Percentiles rank a stretch among this genome's conserved stretches.
These are phyloP conservation scores for Oxystoma pomonae DNA, from an alignment of 2,888 invertebrate genomes.

Conservation along the genomic window DNA sequence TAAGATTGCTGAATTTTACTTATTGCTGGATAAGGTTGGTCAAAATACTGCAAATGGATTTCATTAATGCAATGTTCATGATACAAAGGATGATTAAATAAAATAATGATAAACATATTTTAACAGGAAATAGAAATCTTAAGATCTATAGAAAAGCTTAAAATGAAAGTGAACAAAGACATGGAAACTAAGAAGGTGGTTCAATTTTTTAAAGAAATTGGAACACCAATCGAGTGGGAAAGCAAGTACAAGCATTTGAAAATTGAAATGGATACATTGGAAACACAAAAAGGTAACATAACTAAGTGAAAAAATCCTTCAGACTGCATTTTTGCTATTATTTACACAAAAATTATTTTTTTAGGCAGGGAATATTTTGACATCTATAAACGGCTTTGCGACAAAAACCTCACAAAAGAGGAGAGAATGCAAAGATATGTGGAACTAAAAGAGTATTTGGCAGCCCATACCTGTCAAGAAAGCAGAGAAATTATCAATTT, in stretches of 20 bases:
- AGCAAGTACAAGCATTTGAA: slow-evolving; percentile 54
- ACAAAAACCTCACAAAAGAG: slow-evolving; percentile 55
- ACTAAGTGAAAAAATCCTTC: slow-evolving; percentile 47
- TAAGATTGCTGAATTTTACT: slow-evolving; percentile 65
- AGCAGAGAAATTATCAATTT: slow-evolving; percentile 59
- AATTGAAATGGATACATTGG: slow-evolving; percentile 76
- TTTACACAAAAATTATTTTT: too few species aligned
- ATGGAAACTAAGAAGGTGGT: slow-evolving; percentile 57
- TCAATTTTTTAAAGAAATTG: slow-evolving; percentile 61
- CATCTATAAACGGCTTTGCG: slow-evolving; percentile 66
- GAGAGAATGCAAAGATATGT: slow-evolving; percentile 67
- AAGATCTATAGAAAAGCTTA: slow-evolving; percentile 64
- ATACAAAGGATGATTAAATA: not conserved
- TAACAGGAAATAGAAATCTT: slow-evolving; percentile 66
- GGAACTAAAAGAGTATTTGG: slow-evolving; percentile 65
- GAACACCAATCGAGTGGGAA: slow-evolving; percentile 55
- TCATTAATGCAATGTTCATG: too few species aligned
- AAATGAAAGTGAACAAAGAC: slow-evolving; percentile 58
- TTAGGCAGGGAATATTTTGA: slow-evolving; percentile 57
- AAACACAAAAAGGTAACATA: slow-evolving; percentile 74
- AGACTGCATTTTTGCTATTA: too few species aligned
- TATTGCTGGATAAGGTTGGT: slow-evolving; percentile 55
- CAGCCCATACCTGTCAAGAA: slow-evolving; percentile 54
- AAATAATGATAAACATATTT: not conserved
- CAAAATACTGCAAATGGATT: too few species aligned